Percentiles rank a stretch among this genome's conserved stretches.
Evolutionary conservation across 2,797 vertebrate genomes (phyloP).

Genomic region (Tachyglossus aculeatus): DNA sequence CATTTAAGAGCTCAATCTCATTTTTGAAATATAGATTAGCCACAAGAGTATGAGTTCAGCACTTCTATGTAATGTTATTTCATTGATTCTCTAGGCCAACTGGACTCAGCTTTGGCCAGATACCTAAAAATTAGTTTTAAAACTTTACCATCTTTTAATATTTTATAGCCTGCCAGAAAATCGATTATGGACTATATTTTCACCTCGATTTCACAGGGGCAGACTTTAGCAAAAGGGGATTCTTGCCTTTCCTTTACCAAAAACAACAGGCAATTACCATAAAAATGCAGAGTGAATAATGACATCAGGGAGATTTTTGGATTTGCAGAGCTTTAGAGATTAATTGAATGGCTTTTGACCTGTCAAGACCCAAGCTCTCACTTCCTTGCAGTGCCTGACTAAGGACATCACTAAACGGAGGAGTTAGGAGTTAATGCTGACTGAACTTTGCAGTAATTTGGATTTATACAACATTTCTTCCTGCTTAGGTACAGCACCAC

Average conservation of each 20-base stretch:
- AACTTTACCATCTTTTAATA: slow-evolving; percentile 69
- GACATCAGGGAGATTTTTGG: slow-evolving; percentile 66
- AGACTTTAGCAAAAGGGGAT: slow-evolving; percentile 42
- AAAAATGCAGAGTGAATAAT: slow-evolving; percentile 59
- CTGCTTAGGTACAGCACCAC: too few relatives aligned
- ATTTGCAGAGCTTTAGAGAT: slow-evolving; percentile 67
- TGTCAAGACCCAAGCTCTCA: slow-evolving; percentile 54
- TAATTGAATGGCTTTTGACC: slow-evolving; percentile 57
- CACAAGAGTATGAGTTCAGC: slow-evolving; percentile 73
- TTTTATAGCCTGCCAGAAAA: slow-evolving; percentile 73
- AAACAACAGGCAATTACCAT: slow-evolving; percentile 63
- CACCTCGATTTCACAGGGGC: slow-evolving; percentile 39
- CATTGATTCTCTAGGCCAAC: slow-evolving; percentile 71
- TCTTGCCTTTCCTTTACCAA: slow-evolving; percentile 41
- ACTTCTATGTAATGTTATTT: slow-evolving; percentile 73
- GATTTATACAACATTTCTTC: slow-evolving; percentile 25
- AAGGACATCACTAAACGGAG: not conserved
- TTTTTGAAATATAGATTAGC: slow-evolving; percentile 78
- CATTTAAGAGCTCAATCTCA: slow-evolving; percentile 71
- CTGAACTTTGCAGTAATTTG: not conserved
- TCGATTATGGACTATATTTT: slow-evolving; percentile 59
- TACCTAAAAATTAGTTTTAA: slow-evolving; percentile 72
- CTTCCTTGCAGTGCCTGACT: not conserved
- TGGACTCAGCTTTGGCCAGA: slow-evolving; percentile 55
- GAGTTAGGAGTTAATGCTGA: not conserved